Percentiles rank a stretch among this genome's conserved stretches.
Evolutionary conservation across 2,888 invertebrate species (phyloP).

Genomic region (Nemapogon koenigi): DNA sequence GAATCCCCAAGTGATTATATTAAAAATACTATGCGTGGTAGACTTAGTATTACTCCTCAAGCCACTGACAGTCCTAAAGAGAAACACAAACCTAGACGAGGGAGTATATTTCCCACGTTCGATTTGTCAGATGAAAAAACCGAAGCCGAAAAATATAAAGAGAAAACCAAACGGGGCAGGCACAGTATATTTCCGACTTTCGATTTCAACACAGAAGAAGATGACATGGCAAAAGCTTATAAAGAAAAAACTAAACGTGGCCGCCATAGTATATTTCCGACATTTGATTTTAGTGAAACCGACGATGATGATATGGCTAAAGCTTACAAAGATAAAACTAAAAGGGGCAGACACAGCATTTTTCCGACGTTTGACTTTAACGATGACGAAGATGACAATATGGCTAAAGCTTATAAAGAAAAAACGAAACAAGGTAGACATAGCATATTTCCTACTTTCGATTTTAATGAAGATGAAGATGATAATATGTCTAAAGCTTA

Average conservation of each 20-base stretch:
- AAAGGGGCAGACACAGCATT: conserved; percentile 40
- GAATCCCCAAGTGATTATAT: conserved; percentile 42
- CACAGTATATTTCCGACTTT: conserved; percentile 41
- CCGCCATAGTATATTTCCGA: conserved; percentile 46
- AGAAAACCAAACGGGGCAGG: conserved; percentile 39
- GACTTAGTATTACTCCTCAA: conserved; percentile 24
- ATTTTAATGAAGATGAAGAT: conserved; percentile 40
- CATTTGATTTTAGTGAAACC: conserved; percentile 34
- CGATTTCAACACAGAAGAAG: conserved; percentile 10
- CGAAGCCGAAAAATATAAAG: conserved; percentile 23
- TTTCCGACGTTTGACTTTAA: conserved; percentile 54
- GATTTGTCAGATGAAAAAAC: conserved; percentile 30
- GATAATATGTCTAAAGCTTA: conserved; percentile 30
- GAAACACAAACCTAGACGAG: conserved; percentile 25
- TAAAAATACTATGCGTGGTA: conserved; percentile 41
- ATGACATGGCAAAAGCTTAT: conserved; percentile 7
- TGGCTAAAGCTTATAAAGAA: conserved; percentile 19
- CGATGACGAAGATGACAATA: conserved; percentile 6
- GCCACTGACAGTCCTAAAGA: conserved; percentile 28
- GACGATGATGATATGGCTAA: conserved; percentile 25
- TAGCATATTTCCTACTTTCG: conserved; percentile 47
- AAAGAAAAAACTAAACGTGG: conserved; percentile 28
- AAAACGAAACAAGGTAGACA: conserved; percentile 33
- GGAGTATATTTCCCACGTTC: conserved; percentile 44
- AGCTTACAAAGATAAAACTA: conserved; percentile 41